Evolutionary conservation across 2,113 vertebrate species (phyloP).

Genomic region (Gymnorhina tibicen): DNA sequence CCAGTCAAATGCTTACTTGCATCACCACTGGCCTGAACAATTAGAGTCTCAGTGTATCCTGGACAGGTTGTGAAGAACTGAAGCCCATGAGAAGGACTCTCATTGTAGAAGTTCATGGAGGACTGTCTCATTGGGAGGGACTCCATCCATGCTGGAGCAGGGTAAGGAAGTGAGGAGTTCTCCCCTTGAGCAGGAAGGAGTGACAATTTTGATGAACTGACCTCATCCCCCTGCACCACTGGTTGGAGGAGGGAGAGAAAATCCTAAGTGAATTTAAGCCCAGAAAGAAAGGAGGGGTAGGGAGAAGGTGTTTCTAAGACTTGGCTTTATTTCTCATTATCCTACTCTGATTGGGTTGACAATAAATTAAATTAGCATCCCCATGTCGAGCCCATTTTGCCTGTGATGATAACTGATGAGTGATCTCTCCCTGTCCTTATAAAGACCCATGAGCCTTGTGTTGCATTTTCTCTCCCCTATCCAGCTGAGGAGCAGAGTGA

Average conservation of each 20-base stretch:
- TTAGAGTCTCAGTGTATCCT: not conserved
- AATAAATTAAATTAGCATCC: not conserved
- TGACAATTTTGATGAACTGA: not conserved
- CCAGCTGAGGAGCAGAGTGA: not conserved
- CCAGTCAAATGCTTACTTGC: not conserved
- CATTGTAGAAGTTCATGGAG: not conserved
- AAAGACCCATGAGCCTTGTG: not conserved
- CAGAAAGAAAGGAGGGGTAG: not conserved
- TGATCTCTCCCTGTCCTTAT: not conserved
- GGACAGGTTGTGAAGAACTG: not conserved
- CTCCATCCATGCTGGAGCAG: not conserved
- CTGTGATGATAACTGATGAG: not conserved
- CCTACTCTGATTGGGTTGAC: not conserved
- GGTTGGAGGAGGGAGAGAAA: not conserved
- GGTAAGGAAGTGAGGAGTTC: not conserved
- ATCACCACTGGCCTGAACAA: not conserved
- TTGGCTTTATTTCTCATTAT: not conserved
- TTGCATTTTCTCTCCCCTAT: not conserved
- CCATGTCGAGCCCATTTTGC: not conserved
- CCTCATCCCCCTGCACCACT: not conserved
- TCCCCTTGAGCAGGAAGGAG: not conserved
- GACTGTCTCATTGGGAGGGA: not conserved
- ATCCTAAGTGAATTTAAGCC: not conserved
- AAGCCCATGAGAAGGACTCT: not conserved
- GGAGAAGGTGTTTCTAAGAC: not conserved